A percentile compares a stretch with the other conserved stretches of the same genome.
Conservation (phyloP, 1,140 invertebrate species). For the Daktulosphaira vitifoliae region DNA sequence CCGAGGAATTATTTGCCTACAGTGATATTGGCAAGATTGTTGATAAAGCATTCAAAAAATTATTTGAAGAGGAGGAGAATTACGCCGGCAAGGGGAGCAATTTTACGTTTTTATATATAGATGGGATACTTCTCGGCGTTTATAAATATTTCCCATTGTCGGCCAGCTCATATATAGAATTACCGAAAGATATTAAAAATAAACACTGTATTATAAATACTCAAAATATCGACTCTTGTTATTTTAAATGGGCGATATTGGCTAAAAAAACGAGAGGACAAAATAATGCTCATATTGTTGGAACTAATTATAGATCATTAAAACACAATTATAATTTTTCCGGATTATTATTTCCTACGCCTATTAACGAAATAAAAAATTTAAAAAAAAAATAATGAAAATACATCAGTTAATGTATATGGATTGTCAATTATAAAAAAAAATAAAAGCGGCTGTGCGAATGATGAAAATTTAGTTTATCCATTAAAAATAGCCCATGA, state of each 20-base stretch:
- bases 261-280: neutral
- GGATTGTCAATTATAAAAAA: neutral
- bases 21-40: neutral
- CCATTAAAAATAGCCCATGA: neutral
- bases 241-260: neutral
- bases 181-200: neutral
- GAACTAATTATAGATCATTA: neutral
- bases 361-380: neutral
- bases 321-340: neutral
- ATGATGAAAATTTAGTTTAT: neutral
- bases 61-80: neutral
- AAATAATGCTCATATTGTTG: neutral
- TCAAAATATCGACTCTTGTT: neutral
- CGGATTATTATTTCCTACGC: neutral
- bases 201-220: neutral
- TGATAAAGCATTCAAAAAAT: neutral
- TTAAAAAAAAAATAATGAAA: neutral
- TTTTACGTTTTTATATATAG: neutral
- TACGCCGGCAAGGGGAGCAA: neutral
- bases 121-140: neutral
- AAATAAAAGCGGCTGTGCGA: neutral
- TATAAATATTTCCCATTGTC: neutral
- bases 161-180: neutral
- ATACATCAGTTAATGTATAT: neutral
- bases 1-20: neutral